phyloP scores from a whole-genome alignment of 2,113 vertebrate genomes.

The Cisticola juncidis region DNA sequence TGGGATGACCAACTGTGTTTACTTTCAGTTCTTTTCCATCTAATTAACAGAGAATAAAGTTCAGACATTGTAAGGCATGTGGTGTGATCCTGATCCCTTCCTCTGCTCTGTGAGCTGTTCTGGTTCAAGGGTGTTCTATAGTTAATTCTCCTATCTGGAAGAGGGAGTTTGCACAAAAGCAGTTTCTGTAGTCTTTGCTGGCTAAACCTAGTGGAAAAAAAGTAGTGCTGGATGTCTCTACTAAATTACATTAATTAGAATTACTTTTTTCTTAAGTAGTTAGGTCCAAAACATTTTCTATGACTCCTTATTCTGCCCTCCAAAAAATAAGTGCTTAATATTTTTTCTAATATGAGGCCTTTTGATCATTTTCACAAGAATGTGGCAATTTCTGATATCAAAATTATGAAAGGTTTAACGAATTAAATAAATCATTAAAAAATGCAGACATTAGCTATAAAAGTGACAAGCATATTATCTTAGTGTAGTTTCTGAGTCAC shows the following conservation, averaged over 20 bases:
- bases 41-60: not conserved
- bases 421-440: not conserved
- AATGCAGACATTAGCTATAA: not conserved
- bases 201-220: not conserved
- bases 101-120: not conserved
- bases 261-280: not conserved
- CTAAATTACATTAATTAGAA: not conserved
- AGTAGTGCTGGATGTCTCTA: not conserved
- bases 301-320: not conserved
- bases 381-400: not conserved
- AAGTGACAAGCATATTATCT: not conserved
- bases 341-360: not conserved
- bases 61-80: not conserved
- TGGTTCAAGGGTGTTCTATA: not conserved
- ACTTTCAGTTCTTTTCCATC: not conserved
- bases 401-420: not conserved
- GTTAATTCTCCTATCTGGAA: not conserved
- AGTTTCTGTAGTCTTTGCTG: not conserved
- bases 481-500: not conserved
- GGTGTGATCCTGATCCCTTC: not conserved
- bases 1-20: not conserved
- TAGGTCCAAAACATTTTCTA: not conserved
- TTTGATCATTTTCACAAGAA: not conserved
- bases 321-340: not conserved
- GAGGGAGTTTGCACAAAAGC: not conserved